Evolutionary conservation across 2,113 vertebrate genomes (phyloP).

Genomic region (Trematocara variabile): DNA sequence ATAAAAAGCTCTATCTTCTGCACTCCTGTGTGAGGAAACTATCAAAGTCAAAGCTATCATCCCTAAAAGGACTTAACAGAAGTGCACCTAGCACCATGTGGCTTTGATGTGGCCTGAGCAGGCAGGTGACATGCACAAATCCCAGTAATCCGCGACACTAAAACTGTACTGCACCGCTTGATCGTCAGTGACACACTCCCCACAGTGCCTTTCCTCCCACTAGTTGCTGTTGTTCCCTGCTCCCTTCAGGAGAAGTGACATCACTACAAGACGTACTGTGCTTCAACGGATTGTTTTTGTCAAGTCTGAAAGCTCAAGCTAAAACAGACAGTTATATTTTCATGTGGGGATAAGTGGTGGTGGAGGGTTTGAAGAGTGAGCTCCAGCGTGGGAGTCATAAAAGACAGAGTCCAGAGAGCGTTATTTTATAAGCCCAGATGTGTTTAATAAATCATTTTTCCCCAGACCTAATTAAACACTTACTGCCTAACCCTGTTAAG

Average conservation of each 20-base stretch:
- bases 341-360: neutral
- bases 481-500: constrained; percentile 52
- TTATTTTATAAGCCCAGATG: constrained; percentile 64
- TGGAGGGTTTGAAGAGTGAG: neutral
- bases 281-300: constrained; percentile 4
- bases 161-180: constrained; percentile 9
- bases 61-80: neutral
- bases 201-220: neutral
- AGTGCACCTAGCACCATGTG: constrained; percentile 1
- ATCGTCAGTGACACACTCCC: constrained; percentile 18
- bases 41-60: constrained; percentile 5
- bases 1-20: neutral
- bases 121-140: constrained; percentile 31
- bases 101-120: constrained; percentile 39
- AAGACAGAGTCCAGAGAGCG: constrained; percentile 31
- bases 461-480: constrained; percentile 62
- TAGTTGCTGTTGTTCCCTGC: neutral
- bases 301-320: neutral
- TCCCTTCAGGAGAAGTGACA: constrained; percentile 6
- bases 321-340: neutral
- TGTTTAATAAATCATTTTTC: constrained; percentile 63
- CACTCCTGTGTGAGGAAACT: neutral
- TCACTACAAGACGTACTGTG: neutral
- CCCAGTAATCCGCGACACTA: constrained; percentile 47
- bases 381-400: constrained; percentile 12